Percentiles rank a stretch among this genome's conserved stretches.
Evolutionary conservation across 2,113 vertebrate genomes (phyloP).

Genomic region (Camelus bactrianus): DNA sequence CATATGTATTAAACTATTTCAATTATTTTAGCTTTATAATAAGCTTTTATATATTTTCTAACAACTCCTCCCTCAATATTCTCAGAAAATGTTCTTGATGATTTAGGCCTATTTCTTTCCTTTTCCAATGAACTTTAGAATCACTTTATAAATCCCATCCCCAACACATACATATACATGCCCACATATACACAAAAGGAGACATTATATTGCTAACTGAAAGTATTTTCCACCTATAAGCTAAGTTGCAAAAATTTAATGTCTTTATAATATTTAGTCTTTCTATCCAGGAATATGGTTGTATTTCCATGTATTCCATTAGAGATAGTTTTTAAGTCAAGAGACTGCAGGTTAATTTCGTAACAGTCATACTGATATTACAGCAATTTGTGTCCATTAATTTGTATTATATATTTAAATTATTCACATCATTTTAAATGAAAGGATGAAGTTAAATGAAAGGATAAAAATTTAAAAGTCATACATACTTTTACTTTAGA

Average conservation of each 20-base stretch:
- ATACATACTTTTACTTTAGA: neutral
- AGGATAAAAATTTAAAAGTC: neutral
- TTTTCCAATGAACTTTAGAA: neutral
- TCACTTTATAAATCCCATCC: neutral
- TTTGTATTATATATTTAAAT: neutral
- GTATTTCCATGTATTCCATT: neutral
- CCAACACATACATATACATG: neutral
- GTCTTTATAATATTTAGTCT: neutral
- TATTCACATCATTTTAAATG: slow-evolving; percentile 15
- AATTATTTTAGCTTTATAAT: neutral
- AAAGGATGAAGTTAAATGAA: neutral
- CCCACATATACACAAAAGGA: neutral
- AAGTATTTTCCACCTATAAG: neutral
- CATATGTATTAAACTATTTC: neutral
- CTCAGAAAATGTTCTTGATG: neutral
- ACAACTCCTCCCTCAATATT: neutral
- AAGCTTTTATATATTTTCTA: slow-evolving; percentile 25
- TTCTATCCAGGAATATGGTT: neutral
- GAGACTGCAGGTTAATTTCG: neutral
- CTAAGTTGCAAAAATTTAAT: neutral
- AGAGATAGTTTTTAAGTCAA: neutral
- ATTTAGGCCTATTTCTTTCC: neutral
- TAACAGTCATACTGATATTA: neutral
- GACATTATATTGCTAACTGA: neutral
- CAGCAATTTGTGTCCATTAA: neutral